Percentiles rank a stretch among this genome's conserved stretches.
phyloP scores from a whole-genome alignment of 2,888 invertebrate species.

The Calameuta pallipes region DNA sequence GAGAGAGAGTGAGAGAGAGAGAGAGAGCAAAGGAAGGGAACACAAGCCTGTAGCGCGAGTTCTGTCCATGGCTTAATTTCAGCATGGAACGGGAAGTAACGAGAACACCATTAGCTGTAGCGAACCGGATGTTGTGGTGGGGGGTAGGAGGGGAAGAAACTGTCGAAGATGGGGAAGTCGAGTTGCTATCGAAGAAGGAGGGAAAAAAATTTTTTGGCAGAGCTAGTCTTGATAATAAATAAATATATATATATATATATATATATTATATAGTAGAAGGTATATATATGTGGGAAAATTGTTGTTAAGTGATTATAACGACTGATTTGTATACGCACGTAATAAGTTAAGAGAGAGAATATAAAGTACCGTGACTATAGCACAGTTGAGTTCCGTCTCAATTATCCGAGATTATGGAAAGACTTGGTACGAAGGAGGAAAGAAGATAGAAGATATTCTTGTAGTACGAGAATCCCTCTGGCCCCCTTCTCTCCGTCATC shows the following conservation, averaged over 20 bases:
- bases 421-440: constrained; percentile 21
- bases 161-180: background rate
- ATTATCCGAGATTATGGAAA: constrained; percentile 58
- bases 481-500: background rate
- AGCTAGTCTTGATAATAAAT: too few species aligned
- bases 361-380: background rate
- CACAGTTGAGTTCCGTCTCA: constrained; percentile 26
- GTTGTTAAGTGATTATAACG: background rate
- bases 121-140: background rate
- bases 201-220: background rate
- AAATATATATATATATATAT: too few species aligned
- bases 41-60: background rate
- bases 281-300: background rate
- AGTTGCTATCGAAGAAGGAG: background rate
- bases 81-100: background rate
- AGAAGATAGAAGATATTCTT: background rate
- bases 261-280: too few species aligned
- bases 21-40: background rate
- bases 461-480: background rate
- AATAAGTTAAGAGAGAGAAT: background rate
- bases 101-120: background rate
- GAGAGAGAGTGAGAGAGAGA: too few species aligned
- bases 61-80: background rate
- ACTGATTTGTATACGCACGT: background rate
- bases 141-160: too few species aligned